Conservation (phyloP, 2,888 invertebrate species). For the Athetis lepigone region DNA sequence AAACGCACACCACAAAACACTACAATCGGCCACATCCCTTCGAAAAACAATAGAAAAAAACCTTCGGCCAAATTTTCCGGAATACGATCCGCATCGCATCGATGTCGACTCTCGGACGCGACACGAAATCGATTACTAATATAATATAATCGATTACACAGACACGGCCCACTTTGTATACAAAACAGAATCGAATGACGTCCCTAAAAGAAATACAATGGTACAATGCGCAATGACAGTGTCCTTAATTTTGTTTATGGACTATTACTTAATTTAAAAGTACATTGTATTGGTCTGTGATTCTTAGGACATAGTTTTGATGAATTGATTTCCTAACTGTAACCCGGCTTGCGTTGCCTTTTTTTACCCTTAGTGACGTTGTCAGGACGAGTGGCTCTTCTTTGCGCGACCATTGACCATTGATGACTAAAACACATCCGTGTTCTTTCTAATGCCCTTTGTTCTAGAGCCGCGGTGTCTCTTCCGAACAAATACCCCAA, state of each 20-base stretch:
- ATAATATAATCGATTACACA: constrained; percentile 49
- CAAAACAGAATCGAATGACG: constrained; percentile 49
- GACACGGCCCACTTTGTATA: constrained; percentile 24
- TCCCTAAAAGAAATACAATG: constrained; percentile 60
- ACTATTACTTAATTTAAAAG: constrained; percentile 40
- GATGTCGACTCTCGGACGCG: constrained; percentile 34
- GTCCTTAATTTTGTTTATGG: constrained; percentile 41
- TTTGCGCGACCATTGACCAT: no score
- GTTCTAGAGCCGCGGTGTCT: no score
- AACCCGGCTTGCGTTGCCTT: no score
- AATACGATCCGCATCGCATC: constrained; percentile 58
- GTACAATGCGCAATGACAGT: constrained; percentile 56
- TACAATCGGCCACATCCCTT: neutral
- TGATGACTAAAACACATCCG: no score
- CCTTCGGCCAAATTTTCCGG: constrained; percentile 50
- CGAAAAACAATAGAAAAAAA: constrained; percentile 21
- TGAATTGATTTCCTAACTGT: no score
- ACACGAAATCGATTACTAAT: constrained; percentile 44
- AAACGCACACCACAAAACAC: neutral
- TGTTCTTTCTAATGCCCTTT: no score
- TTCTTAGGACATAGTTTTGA: neutral
- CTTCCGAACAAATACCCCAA: no score
- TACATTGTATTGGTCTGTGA: neutral
- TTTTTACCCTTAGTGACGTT: no score
- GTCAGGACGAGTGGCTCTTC: no score